phyloP scores from a whole-genome alignment of 2,113 vertebrate species.

The Rhea pennata region DNA sequence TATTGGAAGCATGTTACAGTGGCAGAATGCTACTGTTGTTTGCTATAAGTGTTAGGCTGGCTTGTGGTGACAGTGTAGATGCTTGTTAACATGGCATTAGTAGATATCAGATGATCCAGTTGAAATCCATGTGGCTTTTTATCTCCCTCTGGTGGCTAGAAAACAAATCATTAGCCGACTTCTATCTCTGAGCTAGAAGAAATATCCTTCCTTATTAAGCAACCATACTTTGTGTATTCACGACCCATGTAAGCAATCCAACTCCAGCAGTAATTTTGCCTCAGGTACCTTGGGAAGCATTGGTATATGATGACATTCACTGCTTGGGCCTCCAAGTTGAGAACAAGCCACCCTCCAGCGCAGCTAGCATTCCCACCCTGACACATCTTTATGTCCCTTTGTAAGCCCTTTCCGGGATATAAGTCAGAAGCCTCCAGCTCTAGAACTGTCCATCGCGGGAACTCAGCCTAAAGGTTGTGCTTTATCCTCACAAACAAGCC shows the following conservation, averaged over 20 bases:
- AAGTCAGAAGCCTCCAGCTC: not conserved
- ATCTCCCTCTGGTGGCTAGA: slow-evolving; percentile 22
- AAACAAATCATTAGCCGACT: not conserved
- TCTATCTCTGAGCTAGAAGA: not conserved
- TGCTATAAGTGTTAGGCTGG: not conserved
- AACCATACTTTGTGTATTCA: accelerated
- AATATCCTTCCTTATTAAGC: not conserved
- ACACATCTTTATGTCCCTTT: not conserved
- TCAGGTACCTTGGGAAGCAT: accelerated
- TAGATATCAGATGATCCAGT: accelerated
- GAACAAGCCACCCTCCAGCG: accelerated
- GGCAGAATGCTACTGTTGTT: not conserved
- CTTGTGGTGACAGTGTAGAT: not conserved
- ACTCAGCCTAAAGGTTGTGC: not conserved
- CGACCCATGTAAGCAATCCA: not conserved
- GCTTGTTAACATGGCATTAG: accelerated
- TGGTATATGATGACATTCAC: not conserved
- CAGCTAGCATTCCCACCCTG: not conserved
- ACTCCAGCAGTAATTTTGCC: accelerated
- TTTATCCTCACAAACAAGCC: not conserved
- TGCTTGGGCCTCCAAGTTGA: not conserved
- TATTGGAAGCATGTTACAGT: not conserved
- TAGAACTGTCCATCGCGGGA: not conserved
- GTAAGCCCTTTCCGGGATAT: not conserved
- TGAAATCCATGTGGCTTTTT: not conserved